Percentiles rank a stretch among this genome's conserved stretches.
phyloP scores from a whole-genome alignment of 2,888 invertebrate genomes.

The Nephrotoma appendiculata region DNA sequence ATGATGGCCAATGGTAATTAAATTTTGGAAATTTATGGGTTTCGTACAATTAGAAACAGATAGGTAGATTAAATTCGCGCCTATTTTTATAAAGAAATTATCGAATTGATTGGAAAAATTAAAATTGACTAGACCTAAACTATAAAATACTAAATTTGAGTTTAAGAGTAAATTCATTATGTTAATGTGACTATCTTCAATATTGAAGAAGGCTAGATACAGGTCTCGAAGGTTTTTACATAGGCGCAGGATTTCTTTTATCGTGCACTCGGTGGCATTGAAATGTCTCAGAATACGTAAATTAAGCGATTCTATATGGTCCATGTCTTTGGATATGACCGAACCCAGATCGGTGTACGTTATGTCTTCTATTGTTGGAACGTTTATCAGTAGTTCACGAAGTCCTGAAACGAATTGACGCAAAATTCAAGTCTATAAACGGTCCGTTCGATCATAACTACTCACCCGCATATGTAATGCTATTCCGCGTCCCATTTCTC shows the following conservation, averaged over 20 bases:
- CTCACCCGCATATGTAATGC: conserved; percentile 12
- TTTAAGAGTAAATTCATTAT: conserved; percentile 11
- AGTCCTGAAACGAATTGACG: conserved; percentile 10
- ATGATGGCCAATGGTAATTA: conserved; percentile 11
- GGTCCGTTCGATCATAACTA: neutral
- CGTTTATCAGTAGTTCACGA: conserved; percentile 10
- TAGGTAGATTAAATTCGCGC: conserved; percentile 8
- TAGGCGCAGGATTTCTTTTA: conserved; percentile 11
- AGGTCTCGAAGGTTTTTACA: conserved; percentile 10
- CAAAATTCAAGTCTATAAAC: neutral
- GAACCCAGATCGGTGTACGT: conserved; percentile 14
- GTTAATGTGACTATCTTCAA: conserved; percentile 7
- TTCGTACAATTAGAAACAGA: conserved; percentile 10
- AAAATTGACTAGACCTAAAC: conserved; percentile 11
- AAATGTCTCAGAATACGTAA: conserved; percentile 13
- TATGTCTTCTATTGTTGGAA: conserved; percentile 13
- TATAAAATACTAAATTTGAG: conserved; percentile 6
- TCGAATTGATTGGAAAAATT: conserved; percentile 10
- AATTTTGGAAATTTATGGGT: conserved; percentile 10
- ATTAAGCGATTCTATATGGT: conserved; percentile 9
- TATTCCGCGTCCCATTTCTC: conserved; percentile 8
- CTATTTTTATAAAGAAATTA: conserved; percentile 11
- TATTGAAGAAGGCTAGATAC: conserved; percentile 13
- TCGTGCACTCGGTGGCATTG: conserved; percentile 11
- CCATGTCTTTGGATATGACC: conserved; percentile 11